These are phyloP conservation scores for Tetraneura akinire DNA, from an alignment of 1,140 invertebrate species.

Conservation along the genomic window DNA sequence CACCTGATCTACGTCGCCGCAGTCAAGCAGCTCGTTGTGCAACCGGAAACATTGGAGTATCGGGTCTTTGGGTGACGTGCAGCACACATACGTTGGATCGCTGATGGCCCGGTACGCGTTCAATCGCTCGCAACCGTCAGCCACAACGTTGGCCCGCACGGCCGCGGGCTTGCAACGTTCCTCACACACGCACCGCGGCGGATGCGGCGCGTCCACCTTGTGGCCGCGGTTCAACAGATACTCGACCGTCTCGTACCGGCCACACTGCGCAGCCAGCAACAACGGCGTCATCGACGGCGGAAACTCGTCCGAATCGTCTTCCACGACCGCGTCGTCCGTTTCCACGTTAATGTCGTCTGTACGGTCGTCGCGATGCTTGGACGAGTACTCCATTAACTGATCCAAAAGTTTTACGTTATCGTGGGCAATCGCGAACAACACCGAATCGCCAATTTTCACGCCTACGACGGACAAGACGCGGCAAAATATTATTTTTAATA, in stretches of 20 bases:
- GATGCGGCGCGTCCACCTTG: constrained; percentile 64
- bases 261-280: constrained; percentile 70
- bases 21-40: constrained; percentile 62
- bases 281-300: constrained; percentile 72
- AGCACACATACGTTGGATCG: constrained; percentile 70
- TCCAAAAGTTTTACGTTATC: constrained; percentile 61
- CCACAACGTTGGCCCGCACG: constrained; percentile 58
- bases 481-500: constrained; percentile 25
- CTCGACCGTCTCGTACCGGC: constrained; percentile 71
- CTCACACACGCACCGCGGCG: constrained; percentile 65
- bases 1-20: constrained; percentile 62
- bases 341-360: constrained; percentile 64
- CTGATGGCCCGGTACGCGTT: constrained; percentile 65
- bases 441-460: constrained; percentile 64
- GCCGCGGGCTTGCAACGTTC: constrained; percentile 61
- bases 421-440: constrained; percentile 62
- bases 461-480: too few relatives aligned
- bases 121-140: constrained; percentile 61
- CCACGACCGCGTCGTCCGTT: constrained; percentile 58
- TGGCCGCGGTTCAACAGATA: constrained; percentile 67
- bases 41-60: constrained; percentile 68
- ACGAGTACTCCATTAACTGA: constrained; percentile 60
- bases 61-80: constrained; percentile 67
- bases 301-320: constrained; percentile 61
- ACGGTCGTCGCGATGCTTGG: constrained; percentile 61